Base-by-base conservation (phyloP, 2,888 invertebrate genomes). In the Encarsia formosa region DNA sequence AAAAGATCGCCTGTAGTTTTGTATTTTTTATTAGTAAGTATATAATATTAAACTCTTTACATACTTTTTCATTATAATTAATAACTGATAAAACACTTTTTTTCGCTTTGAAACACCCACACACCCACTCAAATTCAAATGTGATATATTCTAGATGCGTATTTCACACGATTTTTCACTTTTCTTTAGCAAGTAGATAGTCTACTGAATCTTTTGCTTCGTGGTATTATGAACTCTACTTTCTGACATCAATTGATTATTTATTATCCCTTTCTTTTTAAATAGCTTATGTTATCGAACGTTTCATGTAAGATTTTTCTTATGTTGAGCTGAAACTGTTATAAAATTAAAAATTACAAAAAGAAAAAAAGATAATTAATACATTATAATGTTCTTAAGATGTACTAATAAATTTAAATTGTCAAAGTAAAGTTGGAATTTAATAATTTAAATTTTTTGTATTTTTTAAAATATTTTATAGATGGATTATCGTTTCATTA, bases 31-130 rank as follows among this genome's bases (percentile, higher is more conserved):
- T 54, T 54, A 51, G 50, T 55, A 52, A 49, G 48, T 55, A 52
- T 51, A 2, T 67, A 66, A 64, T 69, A 69, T 68, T 69, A 69
- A 69, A 69, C 65, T 69, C 68, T 66, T 69, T 69, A 69, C 67
- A 68, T 68, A 66, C 61, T 68, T 64, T 63, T 52, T 66, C 63
- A 57, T 68, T 67, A 65, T 67, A 66, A 67, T 68, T 62, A 65
- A 66, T 68, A 69, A 69, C 66, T 61, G 63, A 63, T 68, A 66
- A 63, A 69, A 65, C 49, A 50, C 47, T 39, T 34, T 49, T 49
- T 63, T 63, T 63, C 66, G 64, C 63, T 61, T 63, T 64, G 61
- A 64, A 60, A 63, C 64, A 67, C 65, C 63, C 69, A 68, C 61
- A 63, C 66, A 63, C 61, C 63, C 65, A 67, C 59, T 60, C 66